These are phyloP conservation scores for Chironomus riparius DNA, from an alignment of 2,888 invertebrate species.

Conservation along the genomic window DNA sequence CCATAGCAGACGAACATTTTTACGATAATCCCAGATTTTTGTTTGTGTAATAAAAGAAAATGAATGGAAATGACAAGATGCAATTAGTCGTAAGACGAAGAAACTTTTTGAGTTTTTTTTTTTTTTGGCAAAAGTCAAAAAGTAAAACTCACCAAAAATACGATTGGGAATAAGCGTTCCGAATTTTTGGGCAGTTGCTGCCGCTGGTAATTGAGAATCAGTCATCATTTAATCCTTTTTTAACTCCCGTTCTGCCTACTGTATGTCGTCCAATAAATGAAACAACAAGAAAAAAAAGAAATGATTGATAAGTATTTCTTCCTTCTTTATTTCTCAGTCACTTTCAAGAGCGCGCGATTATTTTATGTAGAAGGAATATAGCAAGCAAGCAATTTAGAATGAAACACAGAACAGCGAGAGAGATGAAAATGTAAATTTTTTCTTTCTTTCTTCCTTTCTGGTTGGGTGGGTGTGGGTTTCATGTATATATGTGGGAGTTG, in stretches of 20 bases:
- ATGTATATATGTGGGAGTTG: not conserved
- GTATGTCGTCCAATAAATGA: not conserved
- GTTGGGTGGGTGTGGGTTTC: slow-evolving; percentile 5
- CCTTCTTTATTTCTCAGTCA: not conserved
- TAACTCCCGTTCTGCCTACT: not conserved
- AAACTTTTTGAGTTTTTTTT: not conserved
- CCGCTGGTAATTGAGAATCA: slow-evolving; percentile 23
- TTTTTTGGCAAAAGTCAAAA: not conserved
- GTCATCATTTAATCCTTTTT: slow-evolving; percentile 25
- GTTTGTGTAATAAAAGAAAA: not conserved
- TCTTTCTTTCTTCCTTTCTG: not conserved
- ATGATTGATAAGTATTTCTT: not conserved
- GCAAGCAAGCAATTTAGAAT: not conserved
- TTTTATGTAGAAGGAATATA: not conserved
- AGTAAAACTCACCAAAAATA: slow-evolving; percentile 72
- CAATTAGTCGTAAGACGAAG: slow-evolving; percentile 3
- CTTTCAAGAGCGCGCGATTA: not conserved
- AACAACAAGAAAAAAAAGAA: not conserved
- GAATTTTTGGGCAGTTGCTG: slow-evolving; percentile 45
- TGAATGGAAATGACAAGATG: slow-evolving; percentile 23
- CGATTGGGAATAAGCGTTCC: slow-evolving; percentile 88
- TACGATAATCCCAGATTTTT: not conserved
- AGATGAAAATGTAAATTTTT: slow-evolving; percentile 9
- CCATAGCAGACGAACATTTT: not conserved
- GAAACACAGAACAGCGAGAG: not conserved